Conservation (phyloP, 2,113 vertebrate species). For the Dromiciops gliroides region DNA sequence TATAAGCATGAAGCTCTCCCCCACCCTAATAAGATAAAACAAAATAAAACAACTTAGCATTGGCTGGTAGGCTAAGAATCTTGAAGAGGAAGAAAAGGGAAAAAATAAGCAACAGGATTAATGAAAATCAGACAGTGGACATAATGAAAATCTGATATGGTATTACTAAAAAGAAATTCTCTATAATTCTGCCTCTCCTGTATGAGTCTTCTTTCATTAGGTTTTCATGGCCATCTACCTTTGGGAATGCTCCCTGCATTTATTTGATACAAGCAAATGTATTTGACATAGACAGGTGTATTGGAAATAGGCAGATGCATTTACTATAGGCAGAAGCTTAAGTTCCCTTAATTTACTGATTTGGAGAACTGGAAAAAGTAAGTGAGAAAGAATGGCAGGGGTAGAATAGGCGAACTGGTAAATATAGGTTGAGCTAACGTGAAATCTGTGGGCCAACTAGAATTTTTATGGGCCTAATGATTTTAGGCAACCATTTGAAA, state of each 20-base stretch:
- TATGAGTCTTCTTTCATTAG: constrained; percentile 3
- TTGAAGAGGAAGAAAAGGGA: background rate
- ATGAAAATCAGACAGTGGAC: background rate
- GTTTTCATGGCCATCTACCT: background rate
- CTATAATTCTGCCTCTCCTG: background rate
- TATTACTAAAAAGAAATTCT: background rate
- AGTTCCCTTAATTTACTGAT: background rate
- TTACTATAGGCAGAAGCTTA: constrained; percentile 9
- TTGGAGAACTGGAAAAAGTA: background rate
- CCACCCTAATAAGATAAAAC: background rate
- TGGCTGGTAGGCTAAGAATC: background rate
- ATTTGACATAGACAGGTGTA: background rate
- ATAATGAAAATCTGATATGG: background rate
- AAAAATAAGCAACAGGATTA: background rate
- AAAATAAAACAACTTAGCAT: background rate
- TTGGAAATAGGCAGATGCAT: constrained; percentile 8
- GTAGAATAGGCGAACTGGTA: background rate
- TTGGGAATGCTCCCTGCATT: background rate
- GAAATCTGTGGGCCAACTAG: background rate
- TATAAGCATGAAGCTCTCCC: constrained; percentile 16
- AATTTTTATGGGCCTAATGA: background rate
- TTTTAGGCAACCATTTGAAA: constrained; percentile 7
- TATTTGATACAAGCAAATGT: background rate
- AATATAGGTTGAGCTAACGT: background rate
- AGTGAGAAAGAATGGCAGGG: background rate